These are phyloP conservation scores for Baryphthengus martii DNA, from an alignment of 2,113 vertebrate genomes.

Conservation along the genomic window DNA sequence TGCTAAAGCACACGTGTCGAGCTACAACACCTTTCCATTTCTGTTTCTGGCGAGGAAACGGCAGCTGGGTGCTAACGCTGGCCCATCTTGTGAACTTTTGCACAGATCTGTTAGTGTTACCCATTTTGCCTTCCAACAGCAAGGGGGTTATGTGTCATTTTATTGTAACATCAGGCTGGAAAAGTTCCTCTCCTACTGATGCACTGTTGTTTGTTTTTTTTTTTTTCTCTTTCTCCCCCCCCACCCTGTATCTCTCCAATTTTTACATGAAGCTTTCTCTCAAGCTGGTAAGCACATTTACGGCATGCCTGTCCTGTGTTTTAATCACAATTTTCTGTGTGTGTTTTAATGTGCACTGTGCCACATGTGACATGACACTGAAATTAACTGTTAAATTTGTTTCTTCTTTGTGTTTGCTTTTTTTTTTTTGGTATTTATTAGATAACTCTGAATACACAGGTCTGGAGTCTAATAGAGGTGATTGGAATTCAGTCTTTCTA, in stretches of 20 bases:
- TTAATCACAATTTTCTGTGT: conserved; percentile 27
- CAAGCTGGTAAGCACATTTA: conserved; percentile 98
- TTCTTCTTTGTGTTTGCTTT: conserved; percentile 49
- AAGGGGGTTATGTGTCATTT: conserved; percentile 21
- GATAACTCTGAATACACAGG: conserved; percentile 85
- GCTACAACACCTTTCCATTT: background rate
- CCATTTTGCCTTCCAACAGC: conserved; percentile 47
- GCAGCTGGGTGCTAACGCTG: background rate
- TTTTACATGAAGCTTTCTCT: conserved; percentile 96
- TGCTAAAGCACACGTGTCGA: background rate
- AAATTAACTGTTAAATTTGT: conserved; percentile 63
- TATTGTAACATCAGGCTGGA: background rate
- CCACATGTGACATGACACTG: background rate
- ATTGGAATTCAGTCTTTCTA: conserved; percentile 73
- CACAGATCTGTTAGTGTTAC: conserved; percentile 66
- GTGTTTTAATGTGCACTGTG: conserved; percentile 46
- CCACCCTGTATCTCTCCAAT: conserved; percentile 69
- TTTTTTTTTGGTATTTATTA: conserved; percentile 70
- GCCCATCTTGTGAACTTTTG: conserved; percentile 75
- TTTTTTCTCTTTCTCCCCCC: conserved; percentile 60
- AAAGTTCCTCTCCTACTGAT: conserved; percentile 71
- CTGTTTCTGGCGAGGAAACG: background rate
- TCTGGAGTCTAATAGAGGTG: conserved; percentile 85
- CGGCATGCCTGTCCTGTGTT: conserved; percentile 76
- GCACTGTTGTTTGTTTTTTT: conserved; percentile 67